Evolutionary conservation across 2,113 vertebrate genomes (phyloP), one percentile per base, ranked within the genome.

Genomic region (Mugil cephalus): DNA sequence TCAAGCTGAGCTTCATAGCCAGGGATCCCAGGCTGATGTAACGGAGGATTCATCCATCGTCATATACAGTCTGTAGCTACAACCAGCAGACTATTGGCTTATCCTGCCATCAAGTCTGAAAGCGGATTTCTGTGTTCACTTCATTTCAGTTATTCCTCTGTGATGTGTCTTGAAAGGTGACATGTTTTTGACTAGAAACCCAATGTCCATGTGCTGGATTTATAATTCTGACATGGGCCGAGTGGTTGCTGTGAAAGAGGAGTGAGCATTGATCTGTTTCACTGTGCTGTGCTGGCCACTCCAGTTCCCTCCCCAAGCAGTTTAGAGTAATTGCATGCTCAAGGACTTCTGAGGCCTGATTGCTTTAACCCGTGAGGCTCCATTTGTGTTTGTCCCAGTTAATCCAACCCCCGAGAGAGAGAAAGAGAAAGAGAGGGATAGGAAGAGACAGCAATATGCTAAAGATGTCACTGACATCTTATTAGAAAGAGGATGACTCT

Each of bases 271-370:
- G 81, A 87, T 92, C 83, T 66, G 79, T 78, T 88, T 73, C 38
- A 4, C 79, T 79, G 60, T 56, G 58, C 69, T 69, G 63, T 46
- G 78, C 58, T 79, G 71, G 48, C 62, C 50, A 30, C 36, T 72
- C 66, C 56, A 80, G 71, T 79, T 51, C 65, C 51, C 54, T 80
- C 74, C 71, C 60, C 42, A 46, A 36, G 61, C 34, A 40, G 65
- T 82, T 78, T n/a, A 63, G 66, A 80, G 65, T 88, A 87, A 83
- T 70, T 87, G 82, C 81, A 74, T 67, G 62, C 84, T 86, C 69
- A 82, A 83, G 70, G 69, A 85, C 74, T 87, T 64, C 55, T 55
- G 38, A 58, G 63, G 45, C 73, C 40, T 56, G 65, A 79, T 88
- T 73, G 58, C 61, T 55, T 69, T 63, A 77, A 82, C 67, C 67